These are phyloP conservation scores for Cairina moschata DNA, from an alignment of 2,113 vertebrate genomes.

Conservation along the genomic window DNA sequence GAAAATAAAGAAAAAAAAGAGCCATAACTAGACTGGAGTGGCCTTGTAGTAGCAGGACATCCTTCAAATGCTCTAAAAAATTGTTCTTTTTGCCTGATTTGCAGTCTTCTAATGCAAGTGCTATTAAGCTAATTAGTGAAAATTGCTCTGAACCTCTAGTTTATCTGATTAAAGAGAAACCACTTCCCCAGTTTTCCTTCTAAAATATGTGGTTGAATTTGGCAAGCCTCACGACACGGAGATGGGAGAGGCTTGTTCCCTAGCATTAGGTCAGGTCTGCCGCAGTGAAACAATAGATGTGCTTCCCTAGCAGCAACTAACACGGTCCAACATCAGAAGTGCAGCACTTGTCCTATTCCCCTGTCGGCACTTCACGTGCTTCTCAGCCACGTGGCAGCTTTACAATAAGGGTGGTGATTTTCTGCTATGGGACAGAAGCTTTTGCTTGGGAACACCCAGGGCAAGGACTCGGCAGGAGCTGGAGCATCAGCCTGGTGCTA, in stretches of 20 bases:
- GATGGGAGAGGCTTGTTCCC: neutral
- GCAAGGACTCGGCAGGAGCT: neutral
- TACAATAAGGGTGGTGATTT: neutral
- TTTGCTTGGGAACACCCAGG: neutral
- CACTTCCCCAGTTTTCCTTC: neutral
- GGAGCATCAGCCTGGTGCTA: neutral
- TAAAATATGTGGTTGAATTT: neutral
- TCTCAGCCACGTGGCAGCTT: neutral
- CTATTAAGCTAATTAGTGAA: neutral
- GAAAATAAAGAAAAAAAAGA: constrained; percentile 7
- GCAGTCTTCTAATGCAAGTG: neutral
- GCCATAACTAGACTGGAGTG: neutral
- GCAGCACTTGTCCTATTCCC: neutral
- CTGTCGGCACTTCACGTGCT: neutral
- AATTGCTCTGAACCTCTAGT: neutral
- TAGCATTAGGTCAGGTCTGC: neutral
- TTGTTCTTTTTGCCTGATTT: neutral
- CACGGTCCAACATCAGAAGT: neutral
- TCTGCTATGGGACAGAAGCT: neutral
- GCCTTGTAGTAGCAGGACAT: neutral
- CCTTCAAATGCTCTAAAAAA: neutral
- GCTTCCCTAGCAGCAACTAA: neutral
- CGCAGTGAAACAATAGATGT: neutral
- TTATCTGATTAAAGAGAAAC: neutral
- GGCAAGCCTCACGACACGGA: neutral